Evolutionary conservation across 2,888 invertebrate species (phyloP).

Genomic region (Euproctis similis): DNA sequence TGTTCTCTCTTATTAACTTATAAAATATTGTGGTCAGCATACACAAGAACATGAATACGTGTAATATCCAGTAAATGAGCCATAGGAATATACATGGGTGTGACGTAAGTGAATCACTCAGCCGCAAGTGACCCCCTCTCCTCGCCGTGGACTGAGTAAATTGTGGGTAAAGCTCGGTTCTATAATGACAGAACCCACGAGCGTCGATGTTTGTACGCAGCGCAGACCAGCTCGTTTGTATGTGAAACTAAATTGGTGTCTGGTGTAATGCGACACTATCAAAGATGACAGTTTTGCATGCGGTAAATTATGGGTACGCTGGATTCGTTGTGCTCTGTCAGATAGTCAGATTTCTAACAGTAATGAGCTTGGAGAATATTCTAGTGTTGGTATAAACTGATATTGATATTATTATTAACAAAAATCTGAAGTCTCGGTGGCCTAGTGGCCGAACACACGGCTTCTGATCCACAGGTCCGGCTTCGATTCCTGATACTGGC

Average conservation of each 20-base stretch:
- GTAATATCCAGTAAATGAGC: slow-evolving; percentile 2
- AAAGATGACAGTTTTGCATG: slow-evolving; percentile 20
- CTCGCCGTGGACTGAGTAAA: slow-evolving; percentile 20
- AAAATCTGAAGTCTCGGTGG: no score
- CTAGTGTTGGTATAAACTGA: no score
- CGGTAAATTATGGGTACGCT: slow-evolving; percentile 8
- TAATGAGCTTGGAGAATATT: slow-evolving; percentile 4
- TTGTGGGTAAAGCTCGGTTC: slow-evolving; percentile 16
- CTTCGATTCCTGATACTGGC: no score
- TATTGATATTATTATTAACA: no score
- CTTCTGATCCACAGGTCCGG: no score
- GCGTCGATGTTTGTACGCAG: slow-evolving; percentile 23
- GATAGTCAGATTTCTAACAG: slow-evolving; percentile 9
- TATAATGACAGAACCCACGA: slow-evolving; percentile 18
- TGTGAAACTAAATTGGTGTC: slow-evolving; percentile 29
- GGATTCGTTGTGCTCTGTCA: slow-evolving; percentile 3
- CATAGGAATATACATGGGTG: slow-evolving; percentile 6
- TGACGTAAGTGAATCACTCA: slow-evolving; percentile 19
- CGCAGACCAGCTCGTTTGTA: slow-evolving; percentile 20
- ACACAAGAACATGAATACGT: no score
- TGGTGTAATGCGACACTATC: slow-evolving; percentile 21
- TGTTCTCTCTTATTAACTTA: no score
- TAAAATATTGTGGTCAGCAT: no score
- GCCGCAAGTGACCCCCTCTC: slow-evolving; percentile 20
- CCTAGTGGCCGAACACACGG: no score